phyloP scores from a whole-genome alignment of 2,888 invertebrate genomes.

The Diaprepes abbreviatus region DNA sequence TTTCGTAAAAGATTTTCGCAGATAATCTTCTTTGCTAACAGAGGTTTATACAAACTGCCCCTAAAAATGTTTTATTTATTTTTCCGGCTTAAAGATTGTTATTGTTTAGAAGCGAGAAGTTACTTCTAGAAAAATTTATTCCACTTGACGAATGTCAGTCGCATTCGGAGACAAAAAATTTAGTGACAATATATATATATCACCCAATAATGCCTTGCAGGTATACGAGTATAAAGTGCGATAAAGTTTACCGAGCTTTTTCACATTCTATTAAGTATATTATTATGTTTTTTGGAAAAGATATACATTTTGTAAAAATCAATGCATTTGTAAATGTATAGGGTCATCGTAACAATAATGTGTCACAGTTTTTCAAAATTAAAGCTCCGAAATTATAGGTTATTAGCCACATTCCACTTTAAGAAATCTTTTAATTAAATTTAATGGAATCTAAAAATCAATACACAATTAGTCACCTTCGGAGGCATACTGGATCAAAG shows the following conservation, averaged over 20 bases:
- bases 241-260: background rate
- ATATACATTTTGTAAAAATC: no score
- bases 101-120: conserved; percentile 16
- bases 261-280: background rate
- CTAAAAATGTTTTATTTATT: conserved; percentile 47
- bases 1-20: conserved; percentile 25
- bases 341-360: no score
- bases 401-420: no score
- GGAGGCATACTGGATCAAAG: no score
- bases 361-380: no score
- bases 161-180: conserved; percentile 10
- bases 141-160: conserved; percentile 9
- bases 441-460: no score
- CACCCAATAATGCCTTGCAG: no score
- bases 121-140: conserved; percentile 18
- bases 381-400: no score
- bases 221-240: background rate
- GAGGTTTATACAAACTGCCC: conserved; percentile 42
- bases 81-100: conserved; percentile 21
- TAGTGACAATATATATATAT: conserved; percentile 1
- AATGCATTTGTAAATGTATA: no score
- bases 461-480: no score
- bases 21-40: conserved; percentile 45
- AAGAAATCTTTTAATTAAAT: no score
- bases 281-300: background rate